Evolutionary conservation across 2,113 vertebrate species (phyloP).

Genomic region (Carettochelys insculpta): DNA sequence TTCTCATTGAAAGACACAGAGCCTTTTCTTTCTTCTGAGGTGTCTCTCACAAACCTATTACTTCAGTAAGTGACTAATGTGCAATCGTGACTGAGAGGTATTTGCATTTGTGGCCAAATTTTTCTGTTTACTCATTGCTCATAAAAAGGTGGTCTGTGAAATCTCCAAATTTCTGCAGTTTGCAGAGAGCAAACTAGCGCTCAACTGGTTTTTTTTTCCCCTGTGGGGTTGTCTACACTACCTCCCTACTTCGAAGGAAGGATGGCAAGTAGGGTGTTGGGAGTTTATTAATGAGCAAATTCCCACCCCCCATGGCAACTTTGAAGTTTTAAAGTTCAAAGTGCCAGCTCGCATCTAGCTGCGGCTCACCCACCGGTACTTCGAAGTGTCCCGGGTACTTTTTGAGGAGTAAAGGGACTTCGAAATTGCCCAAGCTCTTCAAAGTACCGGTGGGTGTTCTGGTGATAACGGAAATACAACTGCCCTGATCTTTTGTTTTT

Average conservation of each 20-base stretch:
- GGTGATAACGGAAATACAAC: background rate
- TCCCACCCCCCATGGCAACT: too few relatives aligned
- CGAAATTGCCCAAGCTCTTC: too few relatives aligned
- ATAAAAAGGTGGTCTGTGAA: slow-evolving; percentile 30
- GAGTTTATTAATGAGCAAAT: too few relatives aligned
- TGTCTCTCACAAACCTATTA: slow-evolving; percentile 32
- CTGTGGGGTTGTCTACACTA: too few relatives aligned
- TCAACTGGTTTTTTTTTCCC: background rate
- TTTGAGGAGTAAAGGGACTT: too few relatives aligned
- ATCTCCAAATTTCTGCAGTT: background rate
- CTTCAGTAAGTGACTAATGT: slow-evolving; percentile 14
- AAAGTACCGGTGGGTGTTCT: too few relatives aligned
- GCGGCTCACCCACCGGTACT: too few relatives aligned
- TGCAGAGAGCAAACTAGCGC: slow-evolving; percentile 35
- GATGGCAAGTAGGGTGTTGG: too few relatives aligned
- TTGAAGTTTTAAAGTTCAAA: too few relatives aligned
- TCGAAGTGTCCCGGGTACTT: too few relatives aligned
- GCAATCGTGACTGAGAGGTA: slow-evolving; percentile 5
- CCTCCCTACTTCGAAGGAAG: too few relatives aligned
- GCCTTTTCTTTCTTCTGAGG: background rate
- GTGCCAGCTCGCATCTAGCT: too few relatives aligned
- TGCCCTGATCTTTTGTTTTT: background rate
- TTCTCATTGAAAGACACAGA: background rate
- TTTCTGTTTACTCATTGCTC: slow-evolving; percentile 46
- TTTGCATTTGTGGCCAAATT: slow-evolving; percentile 5